Conservation (phyloP, 2,888 invertebrate genomes). For the Drosophila kanekoi region DNA sequence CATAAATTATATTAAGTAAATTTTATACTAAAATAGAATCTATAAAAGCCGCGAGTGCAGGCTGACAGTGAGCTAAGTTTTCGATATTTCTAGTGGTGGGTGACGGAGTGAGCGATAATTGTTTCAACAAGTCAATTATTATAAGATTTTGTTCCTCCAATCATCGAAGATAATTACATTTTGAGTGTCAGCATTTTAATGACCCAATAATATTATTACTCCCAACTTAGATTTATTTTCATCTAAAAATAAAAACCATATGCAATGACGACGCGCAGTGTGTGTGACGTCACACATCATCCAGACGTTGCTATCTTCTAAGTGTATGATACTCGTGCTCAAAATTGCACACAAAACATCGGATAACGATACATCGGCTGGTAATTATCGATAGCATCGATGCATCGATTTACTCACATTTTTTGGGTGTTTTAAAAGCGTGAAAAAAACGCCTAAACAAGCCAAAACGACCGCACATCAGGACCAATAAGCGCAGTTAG, state of each 20-base stretch:
- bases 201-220: background rate
- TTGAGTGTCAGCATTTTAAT: background rate
- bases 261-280: no score
- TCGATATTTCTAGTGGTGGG: conserved; percentile 35
- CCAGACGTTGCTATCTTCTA: conserved; percentile 5
- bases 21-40: conserved; percentile 3
- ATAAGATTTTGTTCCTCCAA: background rate
- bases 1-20: conserved; percentile 10
- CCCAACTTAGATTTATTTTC: background rate
- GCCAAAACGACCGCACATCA: conserved; percentile 49
- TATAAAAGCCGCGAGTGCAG: conserved; percentile 41
- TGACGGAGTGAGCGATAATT: conserved; percentile 18
- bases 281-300: conserved; percentile 20
- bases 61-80: conserved; percentile 9
- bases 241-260: background rate
- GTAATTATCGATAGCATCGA: conserved; percentile 65
- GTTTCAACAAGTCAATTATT: background rate
- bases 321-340: background rate
- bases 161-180: no score
- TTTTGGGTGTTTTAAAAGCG: conserved; percentile 78
- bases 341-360: conserved; percentile 25
- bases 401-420: conserved; percentile 79
- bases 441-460: conserved; percentile 77
- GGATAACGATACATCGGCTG: conserved; percentile 37
- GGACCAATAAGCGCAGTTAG: conserved; percentile 56